Evolutionary conservation across 2,888 invertebrate genomes (phyloP).

Genomic region (Melanargia galathea): DNA sequence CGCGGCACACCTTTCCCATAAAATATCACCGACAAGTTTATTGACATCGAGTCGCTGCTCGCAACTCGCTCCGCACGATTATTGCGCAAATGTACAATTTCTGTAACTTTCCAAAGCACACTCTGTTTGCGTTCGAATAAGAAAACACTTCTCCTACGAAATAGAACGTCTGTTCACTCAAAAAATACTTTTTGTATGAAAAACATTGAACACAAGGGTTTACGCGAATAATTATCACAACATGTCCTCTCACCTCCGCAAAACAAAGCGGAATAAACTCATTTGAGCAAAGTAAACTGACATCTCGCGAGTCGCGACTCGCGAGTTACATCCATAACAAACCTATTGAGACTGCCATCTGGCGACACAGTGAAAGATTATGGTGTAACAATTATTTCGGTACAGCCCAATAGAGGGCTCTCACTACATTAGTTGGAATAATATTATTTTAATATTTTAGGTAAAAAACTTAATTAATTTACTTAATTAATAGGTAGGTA

Average conservation of each 20-base stretch:
- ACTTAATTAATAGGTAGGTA: no score
- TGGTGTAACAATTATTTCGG: background rate
- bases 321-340: no score
- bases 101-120: conserved; percentile 58
- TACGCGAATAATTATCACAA: conserved; percentile 50
- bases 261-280: conserved; percentile 79
- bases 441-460: no score
- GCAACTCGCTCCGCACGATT: conserved; percentile 56
- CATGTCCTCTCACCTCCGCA: conserved; percentile 78
- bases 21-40: conserved; percentile 81
- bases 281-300: conserved; percentile 48
- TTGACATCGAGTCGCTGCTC: conserved; percentile 75
- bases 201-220: conserved; percentile 72
- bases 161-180: conserved; percentile 63
- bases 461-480: no score
- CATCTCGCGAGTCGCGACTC: conserved; percentile 52
- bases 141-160: conserved; percentile 59
- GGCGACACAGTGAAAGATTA: conserved; percentile 38
- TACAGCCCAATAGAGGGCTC: conserved; percentile 20
- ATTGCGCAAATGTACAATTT: conserved; percentile 70
- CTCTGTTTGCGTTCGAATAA: conserved; percentile 58
- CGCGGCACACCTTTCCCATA: conserved; percentile 82
- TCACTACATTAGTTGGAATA: no score
- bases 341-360: conserved; percentile 57
- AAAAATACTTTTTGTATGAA: conserved; percentile 62